Base-by-base conservation (phyloP, 2,113 vertebrate species). In the Leucosticte australis region DNA sequence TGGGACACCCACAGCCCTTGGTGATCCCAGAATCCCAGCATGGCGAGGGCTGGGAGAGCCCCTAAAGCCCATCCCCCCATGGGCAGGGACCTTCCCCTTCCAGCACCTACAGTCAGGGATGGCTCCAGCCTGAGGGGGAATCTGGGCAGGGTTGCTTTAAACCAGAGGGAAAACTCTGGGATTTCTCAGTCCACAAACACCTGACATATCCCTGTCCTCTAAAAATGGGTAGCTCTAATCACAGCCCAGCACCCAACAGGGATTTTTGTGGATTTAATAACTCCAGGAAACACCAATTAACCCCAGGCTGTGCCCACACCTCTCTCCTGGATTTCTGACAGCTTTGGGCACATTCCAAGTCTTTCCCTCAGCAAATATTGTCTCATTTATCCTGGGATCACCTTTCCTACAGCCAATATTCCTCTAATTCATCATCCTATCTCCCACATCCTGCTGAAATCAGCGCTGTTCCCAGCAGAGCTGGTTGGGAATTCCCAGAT, bases 401-500 rank as follows among this genome's bases (percentile, higher is more conserved):
- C 57, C 26, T 63, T 55, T 53, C 28, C 60, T 50, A 49, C 30
- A 28, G 67, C 33, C 84, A 35, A 2, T 33, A 39, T 47, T 79
- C 21, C 56, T 42, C 13, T 20, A 5, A 3, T 44, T 26, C 35
- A 20, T 10, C 37, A 3, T 2, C 5, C 1, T 5, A 7, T 42
- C 30, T 41, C 53, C 53, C 5, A 1, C 12, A 1, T 2, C 37
- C 37, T 15, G 55, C 65, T 24, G 13, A 5, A 19, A 50, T 12
- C 24, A 6, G 18, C 0, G 13, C 1, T 3, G 9, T 2, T n/a
- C n/a, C 53, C 79, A 9, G 1, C 11, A 24, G 65, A 7, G 55
- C 44, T 1, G 67, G 8, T 7, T 2, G 46, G 46, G 20, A 52
- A 44, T 62, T 15, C 67, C 19, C 0, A 2, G 37, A 18, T 24